These are phyloP conservation scores for Coregonus ussuriensis DNA, from an alignment of 2,797 vertebrate genomes.

Conservation along the genomic window DNA sequence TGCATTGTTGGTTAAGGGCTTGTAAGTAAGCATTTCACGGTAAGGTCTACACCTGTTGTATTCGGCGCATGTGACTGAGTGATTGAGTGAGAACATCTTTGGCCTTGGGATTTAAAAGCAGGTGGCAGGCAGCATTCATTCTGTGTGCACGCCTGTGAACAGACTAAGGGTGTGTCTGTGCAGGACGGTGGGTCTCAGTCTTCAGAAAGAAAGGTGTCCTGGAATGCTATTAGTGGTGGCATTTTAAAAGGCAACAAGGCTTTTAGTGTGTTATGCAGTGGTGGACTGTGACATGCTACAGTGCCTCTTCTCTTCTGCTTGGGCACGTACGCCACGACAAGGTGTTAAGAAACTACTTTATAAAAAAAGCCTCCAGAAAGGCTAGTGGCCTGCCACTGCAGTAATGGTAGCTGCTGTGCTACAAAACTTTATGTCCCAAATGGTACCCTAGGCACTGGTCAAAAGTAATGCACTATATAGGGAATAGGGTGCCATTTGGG, in stretches of 20 bases:
- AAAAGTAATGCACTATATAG: background rate
- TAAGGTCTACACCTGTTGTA: no score
- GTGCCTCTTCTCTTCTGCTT: background rate
- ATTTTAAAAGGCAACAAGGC: background rate
- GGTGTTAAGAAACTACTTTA: background rate
- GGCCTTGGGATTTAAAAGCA: background rate
- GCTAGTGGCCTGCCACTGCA: background rate
- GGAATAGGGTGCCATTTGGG: background rate
- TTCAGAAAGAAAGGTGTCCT: background rate
- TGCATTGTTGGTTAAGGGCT: no score
- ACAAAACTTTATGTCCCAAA: background rate
- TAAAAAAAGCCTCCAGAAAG: background rate
- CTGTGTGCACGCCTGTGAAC: no score
- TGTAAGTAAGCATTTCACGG: no score
- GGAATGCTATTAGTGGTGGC: background rate
- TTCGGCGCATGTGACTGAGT: no score
- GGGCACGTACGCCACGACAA: background rate
- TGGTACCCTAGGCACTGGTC: background rate
- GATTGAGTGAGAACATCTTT: background rate
- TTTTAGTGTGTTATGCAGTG: background rate
- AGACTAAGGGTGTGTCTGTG: background rate
- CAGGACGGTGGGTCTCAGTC: background rate
- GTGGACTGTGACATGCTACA: background rate
- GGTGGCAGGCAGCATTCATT: background rate
- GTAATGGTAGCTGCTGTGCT: background rate